Conservation (phyloP, 2,797 vertebrate species). For the Sebastes steindachneri region DNA sequence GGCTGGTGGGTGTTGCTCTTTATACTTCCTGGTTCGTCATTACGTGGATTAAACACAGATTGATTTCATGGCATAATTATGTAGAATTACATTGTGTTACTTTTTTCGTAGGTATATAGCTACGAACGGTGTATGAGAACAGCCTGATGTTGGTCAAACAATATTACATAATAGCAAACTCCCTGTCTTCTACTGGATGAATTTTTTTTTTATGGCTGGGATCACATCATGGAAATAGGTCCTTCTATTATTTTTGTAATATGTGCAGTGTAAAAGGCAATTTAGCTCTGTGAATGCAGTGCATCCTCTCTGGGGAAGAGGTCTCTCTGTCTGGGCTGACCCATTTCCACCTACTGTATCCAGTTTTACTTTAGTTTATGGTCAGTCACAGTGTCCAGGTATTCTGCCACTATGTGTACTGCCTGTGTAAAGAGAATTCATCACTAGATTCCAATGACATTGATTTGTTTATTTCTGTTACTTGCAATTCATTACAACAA, state of each 20-base stretch:
- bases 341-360: background rate
- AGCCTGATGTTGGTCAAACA: background rate
- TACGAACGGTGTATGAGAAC: no score
- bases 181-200: background rate
- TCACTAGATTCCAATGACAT: background rate
- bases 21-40: no score
- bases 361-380: background rate
- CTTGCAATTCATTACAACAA: background rate
- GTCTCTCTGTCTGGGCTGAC: background rate
- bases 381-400: background rate
- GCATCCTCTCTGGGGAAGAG: background rate
- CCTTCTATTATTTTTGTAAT: background rate
- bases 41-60: no score
- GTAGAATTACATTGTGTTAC: no score
- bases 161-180: background rate
- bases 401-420: background rate
- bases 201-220: background rate
- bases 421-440: background rate
- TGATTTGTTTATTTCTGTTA: background rate
- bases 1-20: no score
- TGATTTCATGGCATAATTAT: no score
- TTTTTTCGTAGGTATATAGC: no score
- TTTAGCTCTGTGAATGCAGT: background rate
- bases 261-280: background rate
- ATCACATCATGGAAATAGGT: background rate